Percentiles rank a stretch among this genome's conserved stretches.
Evolutionary conservation across 2,888 invertebrate genomes (phyloP).

Genomic region (Tribolium freemani): DNA sequence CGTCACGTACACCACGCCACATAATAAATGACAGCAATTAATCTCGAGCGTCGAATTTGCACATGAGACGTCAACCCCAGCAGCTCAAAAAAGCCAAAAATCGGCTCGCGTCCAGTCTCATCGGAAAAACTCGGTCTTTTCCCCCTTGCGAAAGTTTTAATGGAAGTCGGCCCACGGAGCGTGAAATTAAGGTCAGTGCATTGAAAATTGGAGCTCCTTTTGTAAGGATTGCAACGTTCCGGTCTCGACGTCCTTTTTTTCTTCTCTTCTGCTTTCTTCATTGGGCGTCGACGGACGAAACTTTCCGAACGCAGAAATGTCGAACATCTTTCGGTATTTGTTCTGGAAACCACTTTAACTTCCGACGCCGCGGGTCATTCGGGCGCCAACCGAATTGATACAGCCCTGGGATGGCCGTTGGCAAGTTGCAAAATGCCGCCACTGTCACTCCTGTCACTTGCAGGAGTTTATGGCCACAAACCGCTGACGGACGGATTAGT

Average conservation of each 20-base stretch:
- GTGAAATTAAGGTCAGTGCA: slow-evolving; percentile 54
- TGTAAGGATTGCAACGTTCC: slow-evolving; percentile 29
- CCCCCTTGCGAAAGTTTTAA: slow-evolving; percentile 36
- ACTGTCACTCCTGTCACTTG: slow-evolving; percentile 46
- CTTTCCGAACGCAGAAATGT: slow-evolving; percentile 22
- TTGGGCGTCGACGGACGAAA: slow-evolving; percentile 12
- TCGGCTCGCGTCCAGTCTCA: slow-evolving; percentile 11
- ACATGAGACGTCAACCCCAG: slow-evolving; percentile 18
- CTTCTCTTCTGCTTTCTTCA: background rate
- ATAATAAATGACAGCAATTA: slow-evolving; percentile 23
- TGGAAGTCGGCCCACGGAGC: slow-evolving; percentile 43
- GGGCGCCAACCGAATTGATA: slow-evolving; percentile 36
- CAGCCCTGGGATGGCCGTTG: slow-evolving; percentile 20
- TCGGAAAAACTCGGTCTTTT: background rate
- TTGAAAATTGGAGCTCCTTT: slow-evolving; percentile 45
- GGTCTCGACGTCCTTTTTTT: background rate
- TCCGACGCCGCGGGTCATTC: slow-evolving; percentile 27
- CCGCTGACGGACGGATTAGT: slow-evolving; percentile 56
- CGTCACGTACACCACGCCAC: slow-evolving; percentile 17
- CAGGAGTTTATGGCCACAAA: slow-evolving; percentile 52
- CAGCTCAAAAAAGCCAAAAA: slow-evolving; percentile 5
- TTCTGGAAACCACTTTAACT: slow-evolving; percentile 34
- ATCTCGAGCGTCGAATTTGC: slow-evolving; percentile 27
- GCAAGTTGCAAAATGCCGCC: slow-evolving; percentile 22
- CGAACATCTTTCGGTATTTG: slow-evolving; percentile 31